Evolutionary conservation across 2,113 vertebrate species (phyloP), one percentile per base, ranked within the genome.

Genomic region (Emydura subglobosa): DNA sequence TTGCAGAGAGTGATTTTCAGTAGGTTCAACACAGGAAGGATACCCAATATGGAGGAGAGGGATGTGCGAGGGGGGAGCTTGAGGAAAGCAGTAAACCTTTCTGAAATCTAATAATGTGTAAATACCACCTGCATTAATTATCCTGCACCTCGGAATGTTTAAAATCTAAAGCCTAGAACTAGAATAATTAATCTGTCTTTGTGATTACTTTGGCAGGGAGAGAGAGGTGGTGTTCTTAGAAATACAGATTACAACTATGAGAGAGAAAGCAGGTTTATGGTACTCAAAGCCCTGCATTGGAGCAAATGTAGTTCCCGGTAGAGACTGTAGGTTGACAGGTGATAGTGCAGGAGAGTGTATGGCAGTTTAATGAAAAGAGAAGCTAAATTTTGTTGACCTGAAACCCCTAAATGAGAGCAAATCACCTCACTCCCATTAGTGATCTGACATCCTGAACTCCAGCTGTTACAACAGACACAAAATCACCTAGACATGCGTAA

Each of bases 51-150:
- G 1, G 14, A 88, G 88, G 53, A 1, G 0, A 91, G 50, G 34
- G 42, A 95, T 95, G 92, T 87, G 78, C 61, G 90, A 19, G 55
- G 86, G 91, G 39, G 92, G 91, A 94, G 89, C 90, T 96, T 95
- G 85, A 97, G 88, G 92, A 98, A 79, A 94, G 85, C 91, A 79
- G 88, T 94, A 94, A 97, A 96, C 94, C 95, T 96, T 97, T 95
- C 91, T 94, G 94, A 97, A 97, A 96, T 96, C 91, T 96, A 96
- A 97, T 94, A 96, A 97, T 93, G 96, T 97, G 95, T 96, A 97
- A 97, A 97, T 97, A 97, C 95, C 95, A 97, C 93, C 91, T 96
- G 96, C 83, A 96, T 98, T 98, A 97, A 98, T 98, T 97, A 97
- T 92, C 79, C 79, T 39, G 61, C 82, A 76, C 55, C 93, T 90